Conservation (phyloP, 2,888 invertebrate genomes). For the Synanthedon formicaeformis region DNA sequence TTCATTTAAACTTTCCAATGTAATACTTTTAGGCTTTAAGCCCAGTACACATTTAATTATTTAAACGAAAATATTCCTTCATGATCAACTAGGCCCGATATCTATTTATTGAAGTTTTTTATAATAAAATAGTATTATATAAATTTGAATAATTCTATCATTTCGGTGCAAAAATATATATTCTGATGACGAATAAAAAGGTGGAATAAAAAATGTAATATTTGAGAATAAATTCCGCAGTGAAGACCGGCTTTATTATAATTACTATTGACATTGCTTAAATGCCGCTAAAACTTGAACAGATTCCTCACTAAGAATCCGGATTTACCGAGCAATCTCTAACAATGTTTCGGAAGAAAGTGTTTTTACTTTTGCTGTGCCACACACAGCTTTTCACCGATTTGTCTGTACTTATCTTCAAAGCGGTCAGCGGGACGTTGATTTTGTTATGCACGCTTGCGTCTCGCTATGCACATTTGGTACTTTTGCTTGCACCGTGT, state of each 20-base stretch:
- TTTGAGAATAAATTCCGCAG: neutral
- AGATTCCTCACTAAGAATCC: constrained; percentile 9
- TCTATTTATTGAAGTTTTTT: no score
- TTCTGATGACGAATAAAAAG: no score
- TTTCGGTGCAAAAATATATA: no score
- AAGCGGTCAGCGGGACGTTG: constrained; percentile 44
- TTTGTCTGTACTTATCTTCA: constrained; percentile 45
- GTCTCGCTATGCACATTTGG: constrained; percentile 14
- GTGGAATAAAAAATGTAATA: no score
- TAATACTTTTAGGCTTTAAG: neutral
- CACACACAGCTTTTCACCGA: constrained; percentile 47
- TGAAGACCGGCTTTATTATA: neutral
- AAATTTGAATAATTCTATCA: no score
- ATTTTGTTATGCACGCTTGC: constrained; percentile 31
- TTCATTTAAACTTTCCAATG: neutral
- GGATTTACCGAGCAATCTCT: constrained; percentile 17
- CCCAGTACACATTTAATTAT: neutral
- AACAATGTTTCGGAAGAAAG: constrained; percentile 33
- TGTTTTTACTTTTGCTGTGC: constrained; percentile 51
- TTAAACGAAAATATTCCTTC: no score
- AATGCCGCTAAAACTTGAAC: neutral
- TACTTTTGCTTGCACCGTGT: constrained; percentile 9
- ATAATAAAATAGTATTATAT: no score
- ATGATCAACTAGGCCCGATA: no score
- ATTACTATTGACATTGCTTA: neutral